These are phyloP conservation scores for Aramus guarauna DNA, from an alignment of 2,113 vertebrate species.

Conservation along the genomic window DNA sequence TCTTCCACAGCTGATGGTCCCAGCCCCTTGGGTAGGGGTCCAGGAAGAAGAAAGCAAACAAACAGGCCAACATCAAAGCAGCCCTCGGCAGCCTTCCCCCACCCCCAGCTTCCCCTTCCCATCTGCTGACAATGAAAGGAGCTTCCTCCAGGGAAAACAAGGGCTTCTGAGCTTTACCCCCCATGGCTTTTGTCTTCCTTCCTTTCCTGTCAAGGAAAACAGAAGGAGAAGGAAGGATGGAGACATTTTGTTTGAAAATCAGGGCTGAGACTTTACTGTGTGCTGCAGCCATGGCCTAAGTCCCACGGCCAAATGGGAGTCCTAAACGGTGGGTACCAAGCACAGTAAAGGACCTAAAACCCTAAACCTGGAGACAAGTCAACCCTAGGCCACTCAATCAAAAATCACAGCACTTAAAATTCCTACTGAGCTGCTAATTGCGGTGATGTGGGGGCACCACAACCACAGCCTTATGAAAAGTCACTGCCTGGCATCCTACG, in stretches of 20 bases:
- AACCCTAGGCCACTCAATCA: not conserved
- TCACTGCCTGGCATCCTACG: not conserved
- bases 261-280: not conserved
- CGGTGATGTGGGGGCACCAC: accelerated
- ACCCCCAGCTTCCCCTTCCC: not conserved
- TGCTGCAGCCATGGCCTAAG: not conserved
- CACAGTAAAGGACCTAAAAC: not conserved
- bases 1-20: not conserved
- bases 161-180: not conserved
- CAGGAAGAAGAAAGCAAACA: conserved; percentile 26
- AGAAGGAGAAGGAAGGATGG: not conserved
- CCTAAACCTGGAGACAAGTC: not conserved
- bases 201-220: not conserved
- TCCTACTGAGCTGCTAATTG: not conserved
- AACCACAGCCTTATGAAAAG: not conserved
- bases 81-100: not conserved
- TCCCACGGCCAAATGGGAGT: not conserved
- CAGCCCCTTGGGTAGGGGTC: not conserved
- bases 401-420: not conserved
- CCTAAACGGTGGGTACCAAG: not conserved
- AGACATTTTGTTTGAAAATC: not conserved
- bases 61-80: conserved; percentile 15
- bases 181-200: not conserved
- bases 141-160: not conserved
- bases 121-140: conserved; percentile 20